These are phyloP conservation scores for Rhegmatorhina hoffmannsi DNA, from an alignment of 2,113 vertebrate species.

Conservation along the genomic window DNA sequence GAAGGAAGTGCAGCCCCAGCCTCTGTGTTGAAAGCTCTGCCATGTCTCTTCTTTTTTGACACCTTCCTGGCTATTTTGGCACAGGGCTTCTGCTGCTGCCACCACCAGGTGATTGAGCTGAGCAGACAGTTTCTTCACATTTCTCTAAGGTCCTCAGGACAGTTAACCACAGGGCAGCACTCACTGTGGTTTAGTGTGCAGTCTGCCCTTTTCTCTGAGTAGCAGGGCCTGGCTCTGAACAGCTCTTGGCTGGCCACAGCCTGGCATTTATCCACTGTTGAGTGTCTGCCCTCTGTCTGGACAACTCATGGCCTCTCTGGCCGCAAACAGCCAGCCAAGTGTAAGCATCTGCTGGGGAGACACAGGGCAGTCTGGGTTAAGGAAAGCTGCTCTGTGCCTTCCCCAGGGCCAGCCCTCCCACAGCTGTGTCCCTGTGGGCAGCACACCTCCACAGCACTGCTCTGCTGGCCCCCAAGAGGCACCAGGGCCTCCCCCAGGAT, in stretches of 20 bases:
- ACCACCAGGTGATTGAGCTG: neutral
- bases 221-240: neutral
- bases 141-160: neutral
- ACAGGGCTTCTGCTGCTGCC: neutral
- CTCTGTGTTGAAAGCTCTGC: neutral
- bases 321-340: neutral
- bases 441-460: neutral
- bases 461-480: neutral
- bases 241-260: constrained; percentile 1
- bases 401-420: neutral
- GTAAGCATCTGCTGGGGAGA: neutral
- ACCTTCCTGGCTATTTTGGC: neutral
- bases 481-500: neutral
- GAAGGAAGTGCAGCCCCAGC: rapidly evolving
- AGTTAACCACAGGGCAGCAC: neutral
- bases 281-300: constrained; percentile 39
- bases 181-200: neutral
- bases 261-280: neutral
- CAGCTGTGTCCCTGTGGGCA: rapidly evolving
- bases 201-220: neutral
- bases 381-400: neutral
- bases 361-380: neutral
- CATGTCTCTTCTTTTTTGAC: rapidly evolving
- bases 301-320: neutral
- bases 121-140: neutral